Evolutionary conservation across 2,888 invertebrate genomes (phyloP), one percentile per base, ranked within the genome.

Genomic region (Dolichomitus sp.): DNA sequence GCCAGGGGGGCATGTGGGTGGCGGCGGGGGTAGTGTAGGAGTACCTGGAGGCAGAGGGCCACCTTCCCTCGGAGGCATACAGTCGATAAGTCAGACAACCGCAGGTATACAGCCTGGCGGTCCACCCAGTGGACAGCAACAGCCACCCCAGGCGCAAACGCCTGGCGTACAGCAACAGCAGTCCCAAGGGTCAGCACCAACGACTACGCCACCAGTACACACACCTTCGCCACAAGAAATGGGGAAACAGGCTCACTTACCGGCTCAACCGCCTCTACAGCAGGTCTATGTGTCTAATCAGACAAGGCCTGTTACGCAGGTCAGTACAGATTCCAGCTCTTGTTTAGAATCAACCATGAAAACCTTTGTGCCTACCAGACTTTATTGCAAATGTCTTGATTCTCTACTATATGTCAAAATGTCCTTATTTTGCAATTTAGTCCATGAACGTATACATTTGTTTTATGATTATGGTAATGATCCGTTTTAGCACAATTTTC

Each of bases 1-100:
- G 88, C 91, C 91, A 90, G 92, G 93, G 84, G 91, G 91, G 88
- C 93, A 93, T 88, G 93, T 93, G 90, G 93, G 92, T 63, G 93
- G 92, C 80, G 92, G 92, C 77, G 92, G 92, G 84, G 90, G 89
- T 85, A 91, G 89, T 83, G 90, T 93, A 89, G 92, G 92, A 86
- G 91, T 93, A 84, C 90, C 91, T 37, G 91, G 92, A 52, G 91
- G 90, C 52, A 91, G 93, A 89, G 92, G 92, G 80, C 92, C 92
- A 83, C 91, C 90, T 73, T 88, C 90, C 69, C 88, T 93, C 59
- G 90, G 90, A 78, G 88, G 90, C 33, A 90, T 93, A 86, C 93
- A 91, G 81, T 86, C 89, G 54, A 89, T 93, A 84, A 91, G 91
- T 52, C 93, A 93, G 86, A 88, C 90, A n/a, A 84, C 91, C 48